Evolutionary conservation across 2,113 vertebrate genomes (phyloP).

Genomic region (Eidolon helvum): DNA sequence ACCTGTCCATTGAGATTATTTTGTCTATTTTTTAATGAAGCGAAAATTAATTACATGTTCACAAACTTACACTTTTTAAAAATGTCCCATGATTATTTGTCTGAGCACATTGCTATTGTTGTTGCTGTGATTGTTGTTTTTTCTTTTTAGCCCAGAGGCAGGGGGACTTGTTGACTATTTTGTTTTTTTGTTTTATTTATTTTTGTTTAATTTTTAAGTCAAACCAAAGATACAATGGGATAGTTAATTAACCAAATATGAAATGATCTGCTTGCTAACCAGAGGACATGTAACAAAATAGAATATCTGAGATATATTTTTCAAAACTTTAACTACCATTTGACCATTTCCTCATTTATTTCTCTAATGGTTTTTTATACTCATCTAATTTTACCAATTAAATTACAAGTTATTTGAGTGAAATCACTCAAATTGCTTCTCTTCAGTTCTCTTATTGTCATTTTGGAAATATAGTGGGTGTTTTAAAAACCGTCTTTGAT

Average conservation of each 20-base stretch:
- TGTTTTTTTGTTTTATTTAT: not conserved
- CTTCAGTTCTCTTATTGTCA: not conserved
- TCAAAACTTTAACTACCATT: not conserved
- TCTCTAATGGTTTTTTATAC: not conserved
- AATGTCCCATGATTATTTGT: not conserved
- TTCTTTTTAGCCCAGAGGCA: not conserved
- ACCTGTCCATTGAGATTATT: not conserved
- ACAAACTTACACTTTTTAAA: not conserved
- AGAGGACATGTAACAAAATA: not conserved
- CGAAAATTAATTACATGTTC: not conserved
- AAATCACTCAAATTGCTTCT: not conserved
- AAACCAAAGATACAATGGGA: not conserved
- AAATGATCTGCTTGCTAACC: not conserved
- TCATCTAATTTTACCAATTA: not conserved
- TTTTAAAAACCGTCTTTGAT: not conserved
- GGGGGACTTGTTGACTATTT: not conserved
- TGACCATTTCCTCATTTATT: not conserved
- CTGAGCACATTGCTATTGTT: not conserved
- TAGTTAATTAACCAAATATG: not conserved
- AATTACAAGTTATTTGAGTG: not conserved
- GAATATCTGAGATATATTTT: not conserved
- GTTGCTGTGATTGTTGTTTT: not conserved
- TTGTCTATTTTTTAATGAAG: not conserved
- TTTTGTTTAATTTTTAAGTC: not conserved
- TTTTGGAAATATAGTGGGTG: not conserved